These are phyloP conservation scores for Herpetotheres cachinnans DNA, from an alignment of 2,113 vertebrate genomes.

Conservation along the genomic window DNA sequence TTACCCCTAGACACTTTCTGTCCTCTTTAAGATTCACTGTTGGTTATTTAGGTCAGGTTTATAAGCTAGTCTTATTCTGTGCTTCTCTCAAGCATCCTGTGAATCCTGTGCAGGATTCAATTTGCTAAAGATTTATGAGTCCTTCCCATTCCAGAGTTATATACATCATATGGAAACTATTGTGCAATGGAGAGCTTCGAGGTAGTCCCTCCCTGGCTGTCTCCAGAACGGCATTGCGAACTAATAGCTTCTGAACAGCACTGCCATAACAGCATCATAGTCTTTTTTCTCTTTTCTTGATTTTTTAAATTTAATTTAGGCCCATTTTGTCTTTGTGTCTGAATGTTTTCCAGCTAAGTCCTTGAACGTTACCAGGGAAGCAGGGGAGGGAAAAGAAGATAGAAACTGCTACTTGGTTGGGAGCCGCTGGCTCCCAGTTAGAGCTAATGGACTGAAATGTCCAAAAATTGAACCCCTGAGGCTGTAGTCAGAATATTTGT, in stretches of 20 bases:
- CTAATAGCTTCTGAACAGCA: not conserved
- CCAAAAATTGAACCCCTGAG: not conserved
- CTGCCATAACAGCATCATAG: not conserved
- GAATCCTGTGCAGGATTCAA: constrained; percentile 15
- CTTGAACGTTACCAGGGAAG: not conserved
- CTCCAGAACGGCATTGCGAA: not conserved
- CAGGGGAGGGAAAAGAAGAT: not conserved
- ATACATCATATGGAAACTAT: constrained; percentile 38
- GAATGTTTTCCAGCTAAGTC: not conserved
- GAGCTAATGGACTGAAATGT: not conserved
- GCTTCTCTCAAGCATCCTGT: not conserved
- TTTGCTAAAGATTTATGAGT: constrained; percentile 44
- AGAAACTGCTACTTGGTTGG: not conserved
- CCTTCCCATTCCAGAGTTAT: not conserved
- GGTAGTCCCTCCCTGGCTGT: not conserved
- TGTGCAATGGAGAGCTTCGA: not conserved
- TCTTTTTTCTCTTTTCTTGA: not conserved
- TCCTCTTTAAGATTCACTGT: not conserved
- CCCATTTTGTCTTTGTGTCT: not conserved
- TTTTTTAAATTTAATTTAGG: not conserved
- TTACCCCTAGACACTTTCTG: not conserved
- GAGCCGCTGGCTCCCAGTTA: not conserved
- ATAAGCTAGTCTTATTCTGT: not conserved
- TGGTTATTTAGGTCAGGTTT: constrained; percentile 24
- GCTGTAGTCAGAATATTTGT: not conserved